Percentiles rank a stretch among this genome's conserved stretches.
Conservation (phyloP, 2,888 invertebrate species). For the Caenorhabditis wallacei region DNA sequence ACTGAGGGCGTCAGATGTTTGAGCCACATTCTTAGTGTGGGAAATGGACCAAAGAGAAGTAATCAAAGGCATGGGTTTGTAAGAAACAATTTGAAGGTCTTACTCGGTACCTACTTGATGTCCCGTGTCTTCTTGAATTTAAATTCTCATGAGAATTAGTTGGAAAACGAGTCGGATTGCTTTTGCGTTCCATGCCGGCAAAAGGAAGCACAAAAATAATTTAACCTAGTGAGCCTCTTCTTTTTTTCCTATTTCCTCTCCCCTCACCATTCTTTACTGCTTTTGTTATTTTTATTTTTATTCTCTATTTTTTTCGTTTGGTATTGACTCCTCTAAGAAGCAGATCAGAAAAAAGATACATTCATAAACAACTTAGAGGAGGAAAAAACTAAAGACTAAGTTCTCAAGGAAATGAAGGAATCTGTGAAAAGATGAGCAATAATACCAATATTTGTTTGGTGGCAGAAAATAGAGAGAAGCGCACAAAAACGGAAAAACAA, state of each 20-base stretch:
- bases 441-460: slow-evolving; percentile 37
- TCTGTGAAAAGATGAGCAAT: slow-evolving; percentile 31
- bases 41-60: slow-evolving; percentile 5
- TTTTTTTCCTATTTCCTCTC: slow-evolving; percentile 29
- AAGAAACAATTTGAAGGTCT: slow-evolving; percentile 63
- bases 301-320: not conserved
- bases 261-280: slow-evolving; percentile 26
- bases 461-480: slow-evolving; percentile 1
- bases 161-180: slow-evolving; percentile 35
- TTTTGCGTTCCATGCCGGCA: slow-evolving; percentile 12
- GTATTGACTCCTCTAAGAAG: not conserved
- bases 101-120: slow-evolving; percentile 38
- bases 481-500: slow-evolving; percentile 15
- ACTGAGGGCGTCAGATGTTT: slow-evolving; percentile 10
- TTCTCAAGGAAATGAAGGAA: not conserved
- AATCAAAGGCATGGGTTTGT: slow-evolving; percentile 13
- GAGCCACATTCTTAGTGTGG: slow-evolving; percentile 46
- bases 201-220: slow-evolving; percentile 53
- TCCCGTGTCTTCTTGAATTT: slow-evolving; percentile 22
- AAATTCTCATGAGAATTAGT: slow-evolving; percentile 50
- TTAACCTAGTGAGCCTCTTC: slow-evolving; percentile 49
- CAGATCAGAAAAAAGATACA: slow-evolving; percentile 21
- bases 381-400: slow-evolving; percentile 30
- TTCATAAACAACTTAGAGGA: not conserved
- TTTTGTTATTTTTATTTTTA: slow-evolving; percentile 17